Percentiles rank a stretch among this genome's conserved stretches.
Evolutionary conservation across 2,113 vertebrate species (phyloP).

Genomic region (Menidia beryllina): DNA sequence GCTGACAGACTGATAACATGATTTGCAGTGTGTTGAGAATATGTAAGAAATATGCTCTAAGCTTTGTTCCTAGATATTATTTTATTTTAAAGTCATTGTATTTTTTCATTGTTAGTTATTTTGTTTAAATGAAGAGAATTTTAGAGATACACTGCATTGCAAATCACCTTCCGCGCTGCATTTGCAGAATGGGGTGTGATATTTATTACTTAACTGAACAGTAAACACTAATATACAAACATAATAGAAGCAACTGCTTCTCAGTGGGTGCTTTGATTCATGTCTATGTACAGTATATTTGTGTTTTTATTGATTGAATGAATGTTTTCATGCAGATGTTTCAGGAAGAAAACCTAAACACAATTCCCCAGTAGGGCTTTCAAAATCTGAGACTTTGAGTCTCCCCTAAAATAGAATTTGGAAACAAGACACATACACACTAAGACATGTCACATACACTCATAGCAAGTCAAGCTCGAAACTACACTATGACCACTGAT

Average conservation of each 20-base stretch:
- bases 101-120: conserved; percentile 25
- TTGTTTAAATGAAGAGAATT: conserved; percentile 48
- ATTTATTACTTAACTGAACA: conserved; percentile 36
- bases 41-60: conserved; percentile 57
- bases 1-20: conserved; percentile 71
- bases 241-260: conserved; percentile 2
- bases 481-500: neutral
- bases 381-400: neutral
- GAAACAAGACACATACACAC: too few relatives aligned
- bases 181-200: conserved; percentile 42
- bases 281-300: neutral
- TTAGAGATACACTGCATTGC: conserved; percentile 74
- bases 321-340: conserved; percentile 30
- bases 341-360: too few relatives aligned
- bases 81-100: conserved; percentile 47
- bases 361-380: neutral
- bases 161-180: conserved; percentile 56
- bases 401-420: neutral
- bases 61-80: conserved; percentile 38
- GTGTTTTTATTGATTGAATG: conserved; percentile 30
- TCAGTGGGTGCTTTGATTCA: conserved; percentile 16
- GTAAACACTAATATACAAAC: conserved; percentile 17
- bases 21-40: conserved; percentile 56
- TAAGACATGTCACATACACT: neutral
- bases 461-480: neutral